Evolutionary conservation across 2,888 invertebrate genomes (phyloP), one percentile per base, ranked within the genome.

Genomic region (Corythucha ciliata): DNA sequence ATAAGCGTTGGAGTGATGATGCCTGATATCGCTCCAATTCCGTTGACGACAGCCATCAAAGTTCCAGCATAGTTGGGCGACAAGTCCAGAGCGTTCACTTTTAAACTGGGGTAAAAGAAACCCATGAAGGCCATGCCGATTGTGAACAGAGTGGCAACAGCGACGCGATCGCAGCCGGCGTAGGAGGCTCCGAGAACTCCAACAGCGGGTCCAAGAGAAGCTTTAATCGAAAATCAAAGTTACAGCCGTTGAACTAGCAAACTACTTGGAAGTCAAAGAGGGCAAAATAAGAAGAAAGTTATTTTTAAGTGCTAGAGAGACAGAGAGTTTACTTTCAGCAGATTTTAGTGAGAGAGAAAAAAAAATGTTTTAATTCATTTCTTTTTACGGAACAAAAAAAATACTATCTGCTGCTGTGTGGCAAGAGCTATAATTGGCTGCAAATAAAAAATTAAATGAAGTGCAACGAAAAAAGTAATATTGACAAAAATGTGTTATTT

Each of bases 71-170:
- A 80, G 65, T 80, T 80, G 44, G 77, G 74, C 66, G 78, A 79
- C 58, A 80, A 69, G 65, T 80, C 80, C 49, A 80, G 67, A 0
- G 79, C 77, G 66, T 79, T 80, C 24, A 80, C 76, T 67, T 80
- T 80, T 76, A 80, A 78, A 52, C 80, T 80, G 1, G 80, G 78
- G 66, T 79, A 80, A 70, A 77, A 80, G 29, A 78, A 76, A 1
- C 80, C 80, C 80, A 80, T 80, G 12, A 78, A 67, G 8, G 78
- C 80, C 80, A 81, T 81, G 45, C 79, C 76, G 1, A 78, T 70
- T 4, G 79, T 79, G 63, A 81, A 79, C 2, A 81, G 68, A 10
- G 72, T 67, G 1, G 81, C 77, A 1, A 79, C 80, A 0, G 74
- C 63, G 1, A 70, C 65, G 14, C 76, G 70, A 67, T 81, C 72